Conservation (phyloP, 2,113 vertebrate species). For the Siphamia tubifer region DNA sequence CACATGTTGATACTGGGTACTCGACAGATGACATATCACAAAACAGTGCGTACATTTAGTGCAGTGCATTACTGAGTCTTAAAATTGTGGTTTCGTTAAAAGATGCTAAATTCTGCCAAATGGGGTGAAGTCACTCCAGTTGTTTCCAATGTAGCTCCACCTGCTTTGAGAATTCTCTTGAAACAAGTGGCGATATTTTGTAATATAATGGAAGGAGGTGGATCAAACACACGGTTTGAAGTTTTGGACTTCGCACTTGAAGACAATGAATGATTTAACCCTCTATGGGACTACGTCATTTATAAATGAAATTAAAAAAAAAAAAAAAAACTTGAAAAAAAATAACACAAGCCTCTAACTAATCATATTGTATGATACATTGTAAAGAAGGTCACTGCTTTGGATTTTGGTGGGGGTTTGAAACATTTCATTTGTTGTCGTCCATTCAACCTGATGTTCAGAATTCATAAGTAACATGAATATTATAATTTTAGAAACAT, state of each 20-base stretch:
- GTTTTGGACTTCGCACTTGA: slow-evolving; percentile 23
- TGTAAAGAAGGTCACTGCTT: too few species aligned
- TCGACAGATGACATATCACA: slow-evolving; percentile 42
- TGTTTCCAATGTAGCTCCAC: slow-evolving; percentile 58
- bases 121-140: slow-evolving; percentile 45
- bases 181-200: slow-evolving; percentile 45
- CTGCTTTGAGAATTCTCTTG: slow-evolving; percentile 47
- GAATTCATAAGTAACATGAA: too few species aligned
- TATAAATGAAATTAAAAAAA: too few species aligned
- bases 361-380: too few species aligned
- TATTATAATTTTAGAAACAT: too few species aligned
- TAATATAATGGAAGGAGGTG: slow-evolving; percentile 20
- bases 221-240: slow-evolving; percentile 19
- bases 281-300: too few species aligned
- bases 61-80: slow-evolving; percentile 10
- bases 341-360: too few species aligned
- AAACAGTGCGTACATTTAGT: slow-evolving; percentile 20
- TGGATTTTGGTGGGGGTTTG: too few species aligned
- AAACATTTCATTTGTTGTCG: too few species aligned
- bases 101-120: slow-evolving; percentile 35
- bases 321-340: too few species aligned
- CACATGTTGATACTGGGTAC: slow-evolving; percentile 10
- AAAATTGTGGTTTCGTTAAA: slow-evolving; percentile 45
- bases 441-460: too few species aligned
- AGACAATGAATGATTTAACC: slow-evolving; percentile 28